Evolutionary conservation across 2,797 vertebrate genomes (phyloP).

Genomic region (Spinus pinus): DNA sequence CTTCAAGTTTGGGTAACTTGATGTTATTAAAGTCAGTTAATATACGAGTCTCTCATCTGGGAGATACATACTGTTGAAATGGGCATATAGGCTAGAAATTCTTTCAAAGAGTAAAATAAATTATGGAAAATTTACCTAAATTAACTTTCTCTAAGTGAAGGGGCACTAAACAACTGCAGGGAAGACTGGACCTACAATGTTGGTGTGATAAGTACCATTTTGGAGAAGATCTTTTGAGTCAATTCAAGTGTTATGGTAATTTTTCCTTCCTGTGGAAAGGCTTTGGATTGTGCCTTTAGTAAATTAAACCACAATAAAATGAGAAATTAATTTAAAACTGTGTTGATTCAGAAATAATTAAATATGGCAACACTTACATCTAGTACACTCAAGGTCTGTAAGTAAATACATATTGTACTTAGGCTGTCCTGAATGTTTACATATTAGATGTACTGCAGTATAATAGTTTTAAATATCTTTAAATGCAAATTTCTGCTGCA

Average conservation of each 20-base stretch:
- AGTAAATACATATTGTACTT: neutral
- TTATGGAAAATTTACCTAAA: neutral
- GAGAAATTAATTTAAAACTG: neutral
- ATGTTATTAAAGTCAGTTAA: neutral
- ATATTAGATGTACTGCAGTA: neutral
- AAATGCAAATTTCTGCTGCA: neutral
- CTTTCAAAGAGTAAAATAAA: neutral
- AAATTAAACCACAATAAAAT: neutral
- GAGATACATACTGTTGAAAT: neutral
- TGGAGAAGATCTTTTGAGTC: neutral
- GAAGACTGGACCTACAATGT: neutral
- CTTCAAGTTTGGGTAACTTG: neutral
- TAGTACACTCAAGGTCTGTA: neutral
- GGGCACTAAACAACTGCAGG: neutral
- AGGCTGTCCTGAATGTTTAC: neutral
- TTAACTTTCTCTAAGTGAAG: neutral
- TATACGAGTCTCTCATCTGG: rapidly evolving
- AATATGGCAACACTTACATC: neutral
- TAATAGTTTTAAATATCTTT: neutral
- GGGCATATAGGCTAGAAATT: neutral
- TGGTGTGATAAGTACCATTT: neutral
- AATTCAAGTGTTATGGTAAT: neutral
- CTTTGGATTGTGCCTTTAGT: neutral
- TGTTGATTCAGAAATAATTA: neutral
- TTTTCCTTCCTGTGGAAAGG: neutral